Percentiles rank a stretch among this genome's conserved stretches.
These are phyloP conservation scores for Drosophila sp. DNA, from an alignment of 1,140 invertebrate genomes.

Conservation along the genomic window DNA sequence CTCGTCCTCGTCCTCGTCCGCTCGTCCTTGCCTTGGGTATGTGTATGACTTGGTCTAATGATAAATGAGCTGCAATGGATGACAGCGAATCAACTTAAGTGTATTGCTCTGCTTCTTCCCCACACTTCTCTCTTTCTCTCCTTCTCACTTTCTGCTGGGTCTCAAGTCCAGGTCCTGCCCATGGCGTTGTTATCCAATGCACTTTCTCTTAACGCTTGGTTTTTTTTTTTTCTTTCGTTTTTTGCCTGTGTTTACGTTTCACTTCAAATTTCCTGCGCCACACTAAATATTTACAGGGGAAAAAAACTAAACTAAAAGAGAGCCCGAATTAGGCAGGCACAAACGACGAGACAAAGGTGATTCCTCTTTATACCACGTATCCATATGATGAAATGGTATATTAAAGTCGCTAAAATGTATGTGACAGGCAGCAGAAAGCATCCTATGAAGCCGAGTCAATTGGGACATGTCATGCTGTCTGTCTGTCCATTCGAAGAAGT, in stretches of 20 bases:
- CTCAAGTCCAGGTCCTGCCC: slow-evolving; percentile 2
- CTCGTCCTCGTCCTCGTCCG: not conserved
- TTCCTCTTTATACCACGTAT: no score
- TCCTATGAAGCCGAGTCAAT: no score
- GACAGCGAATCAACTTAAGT: slow-evolving; percentile 83
- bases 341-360: no score
- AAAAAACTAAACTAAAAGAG: slow-evolving; percentile 26
- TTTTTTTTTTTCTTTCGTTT: not conserved
- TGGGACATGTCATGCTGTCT: no score
- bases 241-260: slow-evolving; percentile 76
- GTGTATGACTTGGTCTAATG: slow-evolving; percentile 77
- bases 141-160: not conserved
- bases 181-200: slow-evolving; percentile 56
- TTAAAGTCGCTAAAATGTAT: no score
- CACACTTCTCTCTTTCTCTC: slow-evolving; percentile 18
- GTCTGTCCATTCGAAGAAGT: no score
- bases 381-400: no score
- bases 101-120: slow-evolving; percentile 79
- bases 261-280: slow-evolving; percentile 74
- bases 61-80: slow-evolving; percentile 83
- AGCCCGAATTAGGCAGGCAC: no score
- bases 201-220: slow-evolving; percentile 61
- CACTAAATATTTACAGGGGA: slow-evolving; percentile 76
- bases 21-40: slow-evolving; percentile 27
- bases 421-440: no score